A percentile compares a stretch with the other conserved stretches of the same genome.
These are phyloP conservation scores for Trichopoda pennipes DNA, from an alignment of 2,888 invertebrate genomes.

Conservation along the genomic window DNA sequence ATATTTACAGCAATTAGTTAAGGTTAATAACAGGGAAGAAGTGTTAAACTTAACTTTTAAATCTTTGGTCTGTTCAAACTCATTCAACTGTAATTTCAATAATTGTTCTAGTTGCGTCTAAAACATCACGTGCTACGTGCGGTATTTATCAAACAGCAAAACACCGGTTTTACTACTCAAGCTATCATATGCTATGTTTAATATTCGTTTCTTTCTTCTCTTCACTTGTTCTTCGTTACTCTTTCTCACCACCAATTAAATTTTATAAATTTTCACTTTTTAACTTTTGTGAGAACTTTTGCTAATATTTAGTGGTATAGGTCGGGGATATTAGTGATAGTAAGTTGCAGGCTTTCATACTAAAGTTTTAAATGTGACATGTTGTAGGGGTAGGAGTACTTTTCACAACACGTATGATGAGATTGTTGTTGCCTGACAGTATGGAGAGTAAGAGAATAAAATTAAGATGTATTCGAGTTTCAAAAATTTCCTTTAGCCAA, in stretches of 20 bases:
- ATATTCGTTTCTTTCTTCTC: conserved; percentile 12
- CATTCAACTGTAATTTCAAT: conserved; percentile 38
- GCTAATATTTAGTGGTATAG: conserved; percentile 53
- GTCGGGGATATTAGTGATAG: conserved; percentile 43
- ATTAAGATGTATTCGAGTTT: not conserved
- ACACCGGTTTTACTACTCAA: not conserved
- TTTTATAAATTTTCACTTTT: conserved; percentile 21
- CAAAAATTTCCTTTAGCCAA: not conserved
- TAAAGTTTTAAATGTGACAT: not conserved
- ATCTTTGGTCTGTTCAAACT: conserved; percentile 24
- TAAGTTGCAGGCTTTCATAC: not conserved
- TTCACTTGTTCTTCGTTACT: conserved; percentile 8
- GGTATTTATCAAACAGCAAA: conserved; percentile 45
- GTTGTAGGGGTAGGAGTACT: conserved; percentile 29
- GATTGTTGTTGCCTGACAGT: not conserved
- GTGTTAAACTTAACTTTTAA: conserved; percentile 35
- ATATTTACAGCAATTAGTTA: conserved; percentile 35
- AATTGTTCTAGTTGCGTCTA: conserved; percentile 9
- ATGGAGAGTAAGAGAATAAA: not conserved
- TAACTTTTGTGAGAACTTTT: not conserved
- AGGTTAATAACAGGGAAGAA: conserved; percentile 39
- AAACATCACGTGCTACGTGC: conserved; percentile 60
- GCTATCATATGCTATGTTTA: not conserved
- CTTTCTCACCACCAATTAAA: conserved; percentile 11
- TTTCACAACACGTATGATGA: not conserved